A percentile compares a stretch with the other conserved stretches of the same genome.
Evolutionary conservation across 2,113 vertebrate species (phyloP).

Genomic region (Pteronura brasiliensis): DNA sequence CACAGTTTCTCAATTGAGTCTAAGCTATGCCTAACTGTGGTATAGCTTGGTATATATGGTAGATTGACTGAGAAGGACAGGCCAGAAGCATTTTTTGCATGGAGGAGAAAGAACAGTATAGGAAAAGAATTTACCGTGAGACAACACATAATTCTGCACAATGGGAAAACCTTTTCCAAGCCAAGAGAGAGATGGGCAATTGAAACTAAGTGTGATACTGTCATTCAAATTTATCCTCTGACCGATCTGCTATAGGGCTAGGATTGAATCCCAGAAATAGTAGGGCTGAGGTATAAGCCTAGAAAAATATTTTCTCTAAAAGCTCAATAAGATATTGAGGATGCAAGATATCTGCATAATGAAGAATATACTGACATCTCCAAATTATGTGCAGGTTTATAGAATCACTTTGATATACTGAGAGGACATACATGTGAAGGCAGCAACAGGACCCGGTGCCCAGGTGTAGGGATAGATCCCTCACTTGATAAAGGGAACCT

Average conservation of each 20-base stretch:
- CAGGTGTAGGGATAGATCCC: background rate
- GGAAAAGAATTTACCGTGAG: background rate
- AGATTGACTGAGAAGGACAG: background rate
- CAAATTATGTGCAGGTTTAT: background rate
- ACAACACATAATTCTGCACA: background rate
- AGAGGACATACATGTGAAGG: accelerated
- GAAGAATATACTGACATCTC: background rate
- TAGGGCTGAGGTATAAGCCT: background rate
- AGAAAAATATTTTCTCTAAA: background rate
- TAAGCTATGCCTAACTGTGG: background rate
- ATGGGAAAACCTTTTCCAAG: background rate
- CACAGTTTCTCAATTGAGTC: background rate
- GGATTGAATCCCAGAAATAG: background rate
- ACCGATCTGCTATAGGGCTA: background rate
- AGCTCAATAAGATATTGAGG: background rate
- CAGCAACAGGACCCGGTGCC: background rate
- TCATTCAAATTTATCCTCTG: background rate
- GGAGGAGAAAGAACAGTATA: background rate
- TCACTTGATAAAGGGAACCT: background rate
- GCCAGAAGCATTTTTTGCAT: background rate
- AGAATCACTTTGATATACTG: background rate
- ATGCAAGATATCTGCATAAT: background rate
- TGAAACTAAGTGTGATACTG: background rate
- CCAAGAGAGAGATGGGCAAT: background rate
- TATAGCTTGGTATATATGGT: background rate